Evolutionary conservation across 2,888 invertebrate species (phyloP).

Genomic region (Callyntrura sp.): DNA sequence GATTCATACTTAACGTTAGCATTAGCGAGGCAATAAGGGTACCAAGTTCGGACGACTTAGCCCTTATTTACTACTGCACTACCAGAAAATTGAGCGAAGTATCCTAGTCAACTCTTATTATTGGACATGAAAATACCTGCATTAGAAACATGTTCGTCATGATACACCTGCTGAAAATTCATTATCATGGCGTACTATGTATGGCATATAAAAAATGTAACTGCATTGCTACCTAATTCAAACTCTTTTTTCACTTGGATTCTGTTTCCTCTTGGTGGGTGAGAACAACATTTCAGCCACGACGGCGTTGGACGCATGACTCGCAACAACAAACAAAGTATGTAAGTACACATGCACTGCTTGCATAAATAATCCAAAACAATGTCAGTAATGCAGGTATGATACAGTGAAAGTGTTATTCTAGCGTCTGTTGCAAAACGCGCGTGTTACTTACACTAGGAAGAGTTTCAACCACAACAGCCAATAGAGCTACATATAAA

Average conservation of each 20-base stretch:
- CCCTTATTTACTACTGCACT: background rate
- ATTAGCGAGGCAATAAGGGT: constrained; percentile 5
- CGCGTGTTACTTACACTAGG: background rate
- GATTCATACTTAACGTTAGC: background rate
- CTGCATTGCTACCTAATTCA: constrained; percentile 53
- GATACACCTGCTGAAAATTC: constrained; percentile 56
- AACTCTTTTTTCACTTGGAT: background rate
- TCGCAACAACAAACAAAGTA: constrained; percentile 39
- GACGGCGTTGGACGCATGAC: constrained; percentile 27
- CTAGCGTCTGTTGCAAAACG: constrained; percentile 1
- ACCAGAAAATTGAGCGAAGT: constrained; percentile 39
- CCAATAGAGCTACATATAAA: too few species aligned
- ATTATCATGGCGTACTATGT: constrained; percentile 43
- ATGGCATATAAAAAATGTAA: constrained; percentile 44
- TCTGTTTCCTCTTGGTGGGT: constrained; percentile 6
- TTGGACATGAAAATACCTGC: constrained; percentile 58
- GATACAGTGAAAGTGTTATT: constrained; percentile 48
- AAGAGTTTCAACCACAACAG: background rate
- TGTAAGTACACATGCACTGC: constrained; percentile 48
- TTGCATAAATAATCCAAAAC: constrained; percentile 55
- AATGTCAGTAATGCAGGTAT: constrained; percentile 63
- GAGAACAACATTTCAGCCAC: background rate
- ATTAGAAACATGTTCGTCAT: constrained; percentile 34
- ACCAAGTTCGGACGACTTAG: constrained; percentile 10
- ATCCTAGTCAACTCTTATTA: constrained; percentile 53